These are phyloP conservation scores for Pteronotus mesoamericanus DNA, from an alignment of 2,797 vertebrate species.

Conservation along the genomic window DNA sequence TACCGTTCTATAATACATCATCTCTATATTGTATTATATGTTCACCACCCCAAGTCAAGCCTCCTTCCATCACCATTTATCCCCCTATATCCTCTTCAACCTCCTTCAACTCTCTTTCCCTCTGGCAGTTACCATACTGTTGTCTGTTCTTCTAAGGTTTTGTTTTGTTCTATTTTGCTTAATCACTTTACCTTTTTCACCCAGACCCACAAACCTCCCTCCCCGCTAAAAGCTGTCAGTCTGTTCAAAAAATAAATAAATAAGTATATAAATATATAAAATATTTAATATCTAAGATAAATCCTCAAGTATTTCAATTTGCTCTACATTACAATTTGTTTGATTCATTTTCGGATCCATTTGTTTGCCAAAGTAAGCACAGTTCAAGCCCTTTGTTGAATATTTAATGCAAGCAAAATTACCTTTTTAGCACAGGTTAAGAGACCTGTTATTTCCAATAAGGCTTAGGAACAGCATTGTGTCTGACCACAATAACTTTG, in stretches of 20 bases:
- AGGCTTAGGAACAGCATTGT: background rate
- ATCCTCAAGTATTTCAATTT: slow-evolving; percentile 77
- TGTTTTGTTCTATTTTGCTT: background rate
- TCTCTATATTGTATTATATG: background rate
- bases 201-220: background rate
- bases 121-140: background rate
- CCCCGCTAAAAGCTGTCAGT: background rate
- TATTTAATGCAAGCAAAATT: slow-evolving; percentile 72
- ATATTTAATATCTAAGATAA: slow-evolving; percentile 75
- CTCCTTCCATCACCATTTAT: background rate
- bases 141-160: background rate
- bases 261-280: background rate
- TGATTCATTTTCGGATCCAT: slow-evolving; percentile 75
- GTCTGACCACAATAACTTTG: background rate
- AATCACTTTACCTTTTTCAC: background rate
- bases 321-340: slow-evolving; percentile 77
- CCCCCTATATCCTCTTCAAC: background rate
- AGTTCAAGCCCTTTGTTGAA: slow-evolving; percentile 67
- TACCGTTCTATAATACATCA: background rate
- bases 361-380: slow-evolving; percentile 79
- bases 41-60: background rate
- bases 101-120: background rate
- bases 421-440: slow-evolving; percentile 61
- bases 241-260: background rate
- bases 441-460: slow-evolving; percentile 13